A percentile compares a stretch with the other conserved stretches of the same genome.
These are phyloP conservation scores for Brienomyrus brachyistius DNA, from an alignment of 2,113 vertebrate species.

Conservation along the genomic window DNA sequence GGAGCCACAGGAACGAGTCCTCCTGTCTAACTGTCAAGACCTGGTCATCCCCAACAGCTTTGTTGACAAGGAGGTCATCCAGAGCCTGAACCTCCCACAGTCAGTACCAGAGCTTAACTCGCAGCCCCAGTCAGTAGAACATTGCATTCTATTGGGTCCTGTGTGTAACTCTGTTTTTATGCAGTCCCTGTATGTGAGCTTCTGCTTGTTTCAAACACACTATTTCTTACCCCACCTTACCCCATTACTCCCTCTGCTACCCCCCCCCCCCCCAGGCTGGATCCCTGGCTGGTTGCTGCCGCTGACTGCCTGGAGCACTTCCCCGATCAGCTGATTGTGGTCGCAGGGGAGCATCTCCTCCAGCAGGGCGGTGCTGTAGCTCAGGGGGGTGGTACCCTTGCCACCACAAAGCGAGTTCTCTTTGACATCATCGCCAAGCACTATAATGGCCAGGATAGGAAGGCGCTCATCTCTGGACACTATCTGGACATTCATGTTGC, in stretches of 20 bases:
- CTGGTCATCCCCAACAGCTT: conserved; percentile 76
- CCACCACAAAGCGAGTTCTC: conserved; percentile 65
- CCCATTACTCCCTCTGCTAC: background rate
- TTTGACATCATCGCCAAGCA: conserved; percentile 75
- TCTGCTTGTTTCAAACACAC: background rate
- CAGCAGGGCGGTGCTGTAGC: conserved; percentile 32
- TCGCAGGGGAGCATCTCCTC: conserved; percentile 64
- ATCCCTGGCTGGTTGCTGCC: conserved; percentile 69
- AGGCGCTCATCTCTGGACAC: conserved; percentile 59
- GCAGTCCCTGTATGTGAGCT: background rate
- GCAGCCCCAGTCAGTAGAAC: background rate
- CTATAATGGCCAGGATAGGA: conserved; percentile 67
- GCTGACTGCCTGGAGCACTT: conserved; percentile 78
- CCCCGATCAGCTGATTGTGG: conserved; percentile 71
- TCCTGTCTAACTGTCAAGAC: conserved; percentile 56
- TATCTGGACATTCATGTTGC: conserved; percentile 65
- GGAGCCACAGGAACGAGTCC: conserved; percentile 40
- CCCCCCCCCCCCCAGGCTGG: conserved; percentile 41
- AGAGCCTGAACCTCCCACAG: conserved; percentile 53
- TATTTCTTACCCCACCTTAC: background rate
- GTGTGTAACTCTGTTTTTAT: background rate
- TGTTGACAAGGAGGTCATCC: conserved; percentile 66
- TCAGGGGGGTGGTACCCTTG: conserved; percentile 33
- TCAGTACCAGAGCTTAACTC: background rate
- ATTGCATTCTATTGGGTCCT: background rate